Evolutionary conservation across 30 jellyfish, hydroid and myxozoan species (phyloP), one percentile per base, ranked within the genome.

Genomic region (Hydractinia echinata): DNA sequence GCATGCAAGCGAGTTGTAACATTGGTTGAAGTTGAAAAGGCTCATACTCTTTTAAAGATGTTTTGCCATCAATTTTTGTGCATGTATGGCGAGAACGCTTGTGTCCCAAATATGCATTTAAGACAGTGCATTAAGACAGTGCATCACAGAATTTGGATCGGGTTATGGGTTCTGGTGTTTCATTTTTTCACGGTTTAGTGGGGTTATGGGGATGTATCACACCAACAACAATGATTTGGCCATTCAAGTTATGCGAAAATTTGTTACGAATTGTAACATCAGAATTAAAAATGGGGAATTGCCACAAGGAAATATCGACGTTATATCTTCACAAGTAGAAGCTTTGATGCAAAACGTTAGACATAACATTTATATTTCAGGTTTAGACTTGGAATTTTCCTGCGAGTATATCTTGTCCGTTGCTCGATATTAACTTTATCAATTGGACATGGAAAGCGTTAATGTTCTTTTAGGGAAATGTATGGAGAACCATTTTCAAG

Each of bases 31-130:
- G 77, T 20, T 8, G 48, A 67, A 8, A 10, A 67, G 19, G 13
- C 77, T 10, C 77, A 67, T 67, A 48, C 13, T 13, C 19, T 67
- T 8, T 8, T 67, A 8, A 13, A 10, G 19, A 20, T 10, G 14
- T 67, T 67, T 67, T 67, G 77, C 77, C 13, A 67, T 10, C 10
- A 20, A 13, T 9, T 9, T 8, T 9, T 9, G 10, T n/a, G n/a
- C n/a, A n/a, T n/a, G n/a, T n/a, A n/a, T n/a, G n/a, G n/a, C n/a
- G n/a, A n/a, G n/a, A n/a, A n/a, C n/a, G n/a, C 13, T 13, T 67
- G 77, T 20, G 48, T 20, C 13, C 77, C 77, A 20, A 67, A 67
- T 67, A 67, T 67, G 77, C 77, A 67, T 67, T 48, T 67, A 10
- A n/a, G n/a, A n/a, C n/a, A 10, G 15, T 15, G 10, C 15, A 10